Percentiles rank a stretch among this genome's conserved stretches.
Evolutionary conservation across 2,888 invertebrate genomes (phyloP).

Genomic region (Conops quadrifasciatus): DNA sequence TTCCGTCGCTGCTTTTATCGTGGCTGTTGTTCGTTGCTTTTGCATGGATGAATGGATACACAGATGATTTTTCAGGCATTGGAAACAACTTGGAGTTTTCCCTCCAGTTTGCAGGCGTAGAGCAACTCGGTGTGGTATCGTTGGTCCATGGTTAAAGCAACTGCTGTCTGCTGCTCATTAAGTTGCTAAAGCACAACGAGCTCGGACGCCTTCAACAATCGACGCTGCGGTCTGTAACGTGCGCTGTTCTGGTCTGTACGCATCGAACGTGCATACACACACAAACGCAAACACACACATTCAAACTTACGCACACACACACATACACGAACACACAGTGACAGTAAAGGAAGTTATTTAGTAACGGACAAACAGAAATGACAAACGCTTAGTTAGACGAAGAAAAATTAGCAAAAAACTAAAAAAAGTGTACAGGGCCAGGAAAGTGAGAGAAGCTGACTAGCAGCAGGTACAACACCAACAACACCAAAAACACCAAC

Average conservation of each 20-base stretch:
- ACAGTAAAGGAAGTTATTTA: slow-evolving; percentile 21
- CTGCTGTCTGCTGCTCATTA: slow-evolving; percentile 64
- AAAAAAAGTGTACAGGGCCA: not conserved
- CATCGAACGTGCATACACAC: slow-evolving; percentile 22
- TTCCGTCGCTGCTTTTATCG: not conserved
- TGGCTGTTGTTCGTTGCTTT: slow-evolving; percentile 4
- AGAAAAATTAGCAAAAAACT: slow-evolving; percentile 9
- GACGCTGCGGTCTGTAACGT: slow-evolving; percentile 51
- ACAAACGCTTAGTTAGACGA: not conserved
- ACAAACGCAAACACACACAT: slow-evolving; percentile 9
- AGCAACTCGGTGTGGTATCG: slow-evolving; percentile 37
- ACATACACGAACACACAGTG: not conserved
- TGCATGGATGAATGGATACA: slow-evolving; percentile 4
- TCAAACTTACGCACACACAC: slow-evolving; percentile 42
- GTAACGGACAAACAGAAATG: not conserved
- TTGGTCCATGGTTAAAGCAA: slow-evolving; percentile 63
- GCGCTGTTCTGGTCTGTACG: slow-evolving; percentile 24
- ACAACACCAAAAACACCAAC: too few species aligned
- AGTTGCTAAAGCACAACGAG: slow-evolving; percentile 65
- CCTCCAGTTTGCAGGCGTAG: slow-evolving; percentile 33
- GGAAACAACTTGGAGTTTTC: slow-evolving; percentile 10
- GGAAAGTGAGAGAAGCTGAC: not conserved
- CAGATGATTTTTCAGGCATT: slow-evolving; percentile 8
- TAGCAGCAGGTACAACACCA: too few species aligned
- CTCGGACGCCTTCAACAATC: slow-evolving; percentile 60